Conservation (phyloP, 1,140 invertebrate genomes). For the Heliconius himera region DNA sequence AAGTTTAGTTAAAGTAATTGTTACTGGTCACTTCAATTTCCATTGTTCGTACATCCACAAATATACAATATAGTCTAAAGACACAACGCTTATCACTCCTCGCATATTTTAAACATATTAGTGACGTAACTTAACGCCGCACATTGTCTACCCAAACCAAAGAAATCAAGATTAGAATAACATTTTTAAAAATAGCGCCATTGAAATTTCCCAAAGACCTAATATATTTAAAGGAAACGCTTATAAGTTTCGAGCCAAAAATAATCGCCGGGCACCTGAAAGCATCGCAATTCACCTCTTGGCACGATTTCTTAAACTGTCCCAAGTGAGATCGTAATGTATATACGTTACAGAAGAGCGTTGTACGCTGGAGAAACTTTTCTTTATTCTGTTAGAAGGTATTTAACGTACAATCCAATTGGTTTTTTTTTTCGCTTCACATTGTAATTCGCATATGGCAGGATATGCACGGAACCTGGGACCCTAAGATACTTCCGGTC, state of each 20-base stretch:
- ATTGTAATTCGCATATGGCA: too few relatives aligned
- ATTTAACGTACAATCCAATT: not conserved
- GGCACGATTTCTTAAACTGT: slow-evolving; percentile 68
- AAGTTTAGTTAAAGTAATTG: too few relatives aligned
- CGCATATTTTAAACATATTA: too few relatives aligned
- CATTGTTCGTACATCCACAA: too few relatives aligned
- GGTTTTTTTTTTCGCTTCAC: not conserved
- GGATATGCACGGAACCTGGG: too few relatives aligned
- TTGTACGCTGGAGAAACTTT: not conserved
- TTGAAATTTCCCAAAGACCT: not conserved
- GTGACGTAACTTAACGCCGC: too few relatives aligned
- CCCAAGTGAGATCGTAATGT: slow-evolving; percentile 51
- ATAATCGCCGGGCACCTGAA: slow-evolving; percentile 71
- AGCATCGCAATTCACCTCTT: slow-evolving; percentile 65
- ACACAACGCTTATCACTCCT: too few relatives aligned
- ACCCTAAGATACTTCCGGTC: too few relatives aligned
- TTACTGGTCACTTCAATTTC: too few relatives aligned
- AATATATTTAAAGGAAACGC: slow-evolving; percentile 15
- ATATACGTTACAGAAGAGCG: slow-evolving; percentile 26
- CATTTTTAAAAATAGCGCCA: not conserved
- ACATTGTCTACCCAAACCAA: too few relatives aligned
- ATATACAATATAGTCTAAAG: too few relatives aligned
- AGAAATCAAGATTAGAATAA: not conserved
- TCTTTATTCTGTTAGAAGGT: slow-evolving; percentile 2
- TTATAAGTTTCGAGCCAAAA: slow-evolving; percentile 53